Base-by-base conservation (phyloP, 2,113 vertebrate species). In the Edolisoma coerulescens region DNA sequence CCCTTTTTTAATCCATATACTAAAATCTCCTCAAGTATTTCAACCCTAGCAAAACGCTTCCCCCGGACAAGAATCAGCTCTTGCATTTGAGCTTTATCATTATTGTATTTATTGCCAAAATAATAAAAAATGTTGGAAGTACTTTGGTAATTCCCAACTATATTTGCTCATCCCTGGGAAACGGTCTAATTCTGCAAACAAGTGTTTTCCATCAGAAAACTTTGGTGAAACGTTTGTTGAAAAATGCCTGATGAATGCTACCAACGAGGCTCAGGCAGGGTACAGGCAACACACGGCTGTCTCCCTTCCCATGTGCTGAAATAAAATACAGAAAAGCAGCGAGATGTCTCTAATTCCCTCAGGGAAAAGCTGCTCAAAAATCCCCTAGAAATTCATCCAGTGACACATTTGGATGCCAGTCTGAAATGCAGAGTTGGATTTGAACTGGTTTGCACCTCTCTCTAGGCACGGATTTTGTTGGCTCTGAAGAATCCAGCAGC, bases 381-480 rank as follows among this genome's bases (percentile, higher is more conserved):
- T 16, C 7, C 2, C 4, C 26, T 22, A 22, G 44, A 80, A 96
- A 75, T 87, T 52, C 9, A 84, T 10, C 78, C 47, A 44, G 37
- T 0, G 1, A 11, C 16, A 5, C 5, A 10, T 59, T 64, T 39
- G 50, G 52, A 44, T 47, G 20, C 11, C 45, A 41, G 23, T 49
- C 28, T 1, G 3, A 90, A 93, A 74, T 2, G 17, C 3, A 5
- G 60, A 45, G 16, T 1, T 75, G 49, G 61, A 27, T 88, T 56
- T 63, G 23, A 75, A 15, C 27, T 24, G 32, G 42, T 74, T 79
- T 53, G 33, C 39, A 10, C 26, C 7, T 10, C 16, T 32, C 32
- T 53, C 37, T 9, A 1, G 1, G 7, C 45, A 23, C 0, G 0
- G 50, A 5, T 32, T 0, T 1, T 13, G 15, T 63, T 65, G 70